Percentiles rank a stretch among this genome's conserved stretches.
Evolutionary conservation across 2,113 vertebrate genomes (phyloP).

Genomic region (Oryzias curvinotus): DNA sequence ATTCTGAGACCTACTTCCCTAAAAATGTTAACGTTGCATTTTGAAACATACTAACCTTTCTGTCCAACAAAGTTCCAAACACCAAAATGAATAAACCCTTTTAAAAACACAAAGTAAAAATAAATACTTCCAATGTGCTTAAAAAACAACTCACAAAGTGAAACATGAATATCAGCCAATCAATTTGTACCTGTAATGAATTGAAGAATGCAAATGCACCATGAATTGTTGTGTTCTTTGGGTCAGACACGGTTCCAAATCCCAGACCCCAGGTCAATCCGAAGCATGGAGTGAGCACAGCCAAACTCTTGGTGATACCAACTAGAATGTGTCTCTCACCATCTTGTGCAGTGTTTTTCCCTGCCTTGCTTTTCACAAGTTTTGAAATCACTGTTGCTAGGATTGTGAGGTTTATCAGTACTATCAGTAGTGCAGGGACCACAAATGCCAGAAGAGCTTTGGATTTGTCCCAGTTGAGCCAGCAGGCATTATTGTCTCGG

Average conservation of each 20-base stretch:
- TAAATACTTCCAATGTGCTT: not conserved
- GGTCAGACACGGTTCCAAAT: conserved; percentile 39
- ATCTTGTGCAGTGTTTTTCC: conserved; percentile 31
- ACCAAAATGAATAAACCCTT: conserved; percentile 77
- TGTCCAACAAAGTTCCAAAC: conserved; percentile 70
- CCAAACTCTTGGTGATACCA: conserved; percentile 77
- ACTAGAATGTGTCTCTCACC: conserved; percentile 68
- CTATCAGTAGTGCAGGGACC: conserved; percentile 73
- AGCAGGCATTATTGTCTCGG: conserved; percentile 62
- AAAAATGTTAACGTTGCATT: no score
- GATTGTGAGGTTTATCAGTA: conserved; percentile 66
- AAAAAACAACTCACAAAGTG: not conserved
- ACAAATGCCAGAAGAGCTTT: conserved; percentile 82
- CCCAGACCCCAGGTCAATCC: conserved; percentile 84
- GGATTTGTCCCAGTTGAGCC: conserved; percentile 81
- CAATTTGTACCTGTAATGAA: conserved; percentile 81
- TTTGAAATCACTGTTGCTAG: conserved; percentile 78
- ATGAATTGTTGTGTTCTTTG: conserved; percentile 56
- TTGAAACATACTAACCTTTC: conserved; percentile 61
- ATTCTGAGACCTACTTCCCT: no score
- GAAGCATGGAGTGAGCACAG: conserved; percentile 83
- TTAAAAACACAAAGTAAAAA: conserved; percentile 5
- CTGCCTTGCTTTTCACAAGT: conserved; percentile 69
- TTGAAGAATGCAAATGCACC: conserved; percentile 82
- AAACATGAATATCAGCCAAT: not conserved